Percentiles rank a stretch among this genome's conserved stretches.
Conservation (phyloP, 2,888 invertebrate genomes). For the Ectemnius continuus region DNA sequence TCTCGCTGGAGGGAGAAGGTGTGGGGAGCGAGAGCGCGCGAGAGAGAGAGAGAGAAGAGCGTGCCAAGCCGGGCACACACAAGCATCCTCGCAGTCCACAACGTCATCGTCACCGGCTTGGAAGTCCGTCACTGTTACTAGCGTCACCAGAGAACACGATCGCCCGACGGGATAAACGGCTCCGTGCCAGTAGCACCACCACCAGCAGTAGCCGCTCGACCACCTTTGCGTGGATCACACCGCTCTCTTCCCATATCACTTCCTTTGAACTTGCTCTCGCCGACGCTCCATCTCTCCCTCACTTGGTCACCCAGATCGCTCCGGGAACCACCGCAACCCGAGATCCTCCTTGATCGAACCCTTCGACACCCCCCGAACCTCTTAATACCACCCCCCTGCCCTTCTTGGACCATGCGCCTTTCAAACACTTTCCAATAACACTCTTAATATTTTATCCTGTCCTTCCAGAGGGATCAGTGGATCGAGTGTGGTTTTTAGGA, state of each 20-base stretch:
- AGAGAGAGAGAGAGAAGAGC: too few relatives aligned
- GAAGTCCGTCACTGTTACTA: slow-evolving; percentile 15
- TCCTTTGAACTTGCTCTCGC: background rate
- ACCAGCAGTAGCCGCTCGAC: slow-evolving; percentile 6
- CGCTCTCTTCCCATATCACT: background rate
- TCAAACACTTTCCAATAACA: background rate
- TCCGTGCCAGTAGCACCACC: background rate
- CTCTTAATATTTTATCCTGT: too few relatives aligned
- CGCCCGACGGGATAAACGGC: background rate
- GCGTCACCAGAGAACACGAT: background rate
- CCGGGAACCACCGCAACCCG: background rate
- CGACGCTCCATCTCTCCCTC: background rate
- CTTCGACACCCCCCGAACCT: background rate
- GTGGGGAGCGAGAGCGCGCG: too few relatives aligned
- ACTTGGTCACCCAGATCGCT: background rate
- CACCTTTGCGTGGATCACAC: background rate
- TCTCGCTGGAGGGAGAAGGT: too few relatives aligned
- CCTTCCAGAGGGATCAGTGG: too few relatives aligned
- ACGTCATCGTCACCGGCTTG: slow-evolving; percentile 33
- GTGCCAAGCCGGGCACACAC: background rate
- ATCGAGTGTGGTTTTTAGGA: too few relatives aligned
- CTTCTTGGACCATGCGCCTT: too few relatives aligned
- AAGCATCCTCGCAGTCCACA: slow-evolving; percentile 4
- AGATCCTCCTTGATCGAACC: background rate
- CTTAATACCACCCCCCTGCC: background rate